Evolutionary conservation across 2,888 invertebrate genomes (phyloP), one percentile per base, ranked within the genome.

Genomic region (Anticlea derivata): DNA sequence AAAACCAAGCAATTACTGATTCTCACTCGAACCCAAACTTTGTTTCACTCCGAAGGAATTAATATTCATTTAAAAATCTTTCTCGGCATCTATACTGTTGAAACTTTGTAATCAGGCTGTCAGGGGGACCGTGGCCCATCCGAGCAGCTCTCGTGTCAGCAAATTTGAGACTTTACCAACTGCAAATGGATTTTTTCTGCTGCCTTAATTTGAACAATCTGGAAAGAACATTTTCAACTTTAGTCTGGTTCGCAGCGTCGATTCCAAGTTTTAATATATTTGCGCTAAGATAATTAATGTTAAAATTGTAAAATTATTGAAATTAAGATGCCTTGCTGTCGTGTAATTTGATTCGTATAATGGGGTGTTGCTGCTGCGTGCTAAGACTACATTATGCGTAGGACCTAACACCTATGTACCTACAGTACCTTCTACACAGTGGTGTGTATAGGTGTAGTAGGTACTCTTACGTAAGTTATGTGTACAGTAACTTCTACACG

Each of bases 21-120:
- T 80, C 80, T 71, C 76, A 76, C 74, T 71, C 27, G 71, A 79
- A 73, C 79, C 72, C 74, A 83, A 88, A 87, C 80, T 89, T 89
- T 89, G 84, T 86, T 85, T 83, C 80, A 82, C 82, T 83, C 76
- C 75, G 73, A 76, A 75, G 75, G 82, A 85, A 88, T 89, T 89
- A 89, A 89, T 89, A 88, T 89, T 87, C 90, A 89, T 89, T 88
- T 87, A 87, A 88, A 87, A 86, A 86, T 86, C 82, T 83, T 81
- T 80, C 80, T 73, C 80, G 77, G 70, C 79, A 79, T 83, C 57
- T 83, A 82, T 84, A 86, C 80, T 74, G 80, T 75, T 79, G 78
- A 81, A 89, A 88, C 83, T 88, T 89, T 79, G 83, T 87, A 86
- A 89, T 88, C 86, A 84, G 80, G 66, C 77, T 78, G 82, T 75